Conservation (phyloP, 1,140 invertebrate species). For the Nylanderia fulva region DNA sequence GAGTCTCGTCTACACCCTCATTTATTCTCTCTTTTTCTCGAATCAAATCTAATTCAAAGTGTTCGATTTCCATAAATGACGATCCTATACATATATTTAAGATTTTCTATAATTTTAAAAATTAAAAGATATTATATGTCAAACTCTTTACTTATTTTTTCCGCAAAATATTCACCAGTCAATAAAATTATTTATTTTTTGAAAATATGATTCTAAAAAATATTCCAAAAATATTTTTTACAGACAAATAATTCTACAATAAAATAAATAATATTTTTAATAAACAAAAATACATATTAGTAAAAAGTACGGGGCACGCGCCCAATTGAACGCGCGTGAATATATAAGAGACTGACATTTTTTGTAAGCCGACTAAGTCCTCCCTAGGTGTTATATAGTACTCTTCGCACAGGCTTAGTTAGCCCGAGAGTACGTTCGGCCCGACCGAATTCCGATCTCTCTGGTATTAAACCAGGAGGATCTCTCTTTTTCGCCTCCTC, state of each 20-base stretch:
- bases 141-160: too few species aligned
- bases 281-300: too few species aligned
- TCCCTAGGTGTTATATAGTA: conserved; percentile 3
- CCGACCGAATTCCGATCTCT: conserved; percentile 51
- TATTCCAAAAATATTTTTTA: too few species aligned
- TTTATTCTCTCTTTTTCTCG: neutral
- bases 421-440: neutral
- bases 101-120: neutral
- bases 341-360: neutral
- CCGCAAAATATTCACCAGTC: too few species aligned
- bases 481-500: conserved; percentile 24
- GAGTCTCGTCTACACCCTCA: conserved; percentile 23
- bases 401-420: conserved; percentile 12
- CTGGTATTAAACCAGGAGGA: conserved; percentile 44
- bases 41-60: neutral
- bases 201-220: too few species aligned
- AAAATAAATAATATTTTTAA: too few species aligned
- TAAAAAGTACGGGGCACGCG: too few species aligned
- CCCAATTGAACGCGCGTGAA: neutral
- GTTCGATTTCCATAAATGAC: neutral
- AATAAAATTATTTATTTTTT: too few species aligned
- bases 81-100: neutral
- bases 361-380: neutral
- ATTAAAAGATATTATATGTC: too few species aligned
- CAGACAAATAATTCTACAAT: too few species aligned